Percentiles rank a stretch among this genome's conserved stretches.
phyloP scores from a whole-genome alignment of 1,140 invertebrate genomes.

The Drosophila carrolli region DNA sequence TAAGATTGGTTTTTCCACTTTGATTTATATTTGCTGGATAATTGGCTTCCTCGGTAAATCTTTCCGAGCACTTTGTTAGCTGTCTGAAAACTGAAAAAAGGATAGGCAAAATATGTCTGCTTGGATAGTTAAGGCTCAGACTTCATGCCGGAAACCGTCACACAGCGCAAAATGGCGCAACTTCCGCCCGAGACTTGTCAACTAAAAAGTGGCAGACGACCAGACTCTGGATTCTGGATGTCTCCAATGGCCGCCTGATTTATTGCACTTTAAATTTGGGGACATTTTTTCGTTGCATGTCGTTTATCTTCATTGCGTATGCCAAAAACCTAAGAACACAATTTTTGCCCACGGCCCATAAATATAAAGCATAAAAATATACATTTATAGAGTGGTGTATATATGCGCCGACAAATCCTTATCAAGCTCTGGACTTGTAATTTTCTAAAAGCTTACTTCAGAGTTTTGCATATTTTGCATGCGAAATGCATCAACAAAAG shows the following conservation, averaged over 20 bases:
- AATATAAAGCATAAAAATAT: constrained; percentile 21
- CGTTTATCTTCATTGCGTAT: constrained; percentile 79
- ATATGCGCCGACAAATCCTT: constrained; percentile 20
- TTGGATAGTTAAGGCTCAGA: constrained; percentile 54
- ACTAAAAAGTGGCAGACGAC: constrained; percentile 52
- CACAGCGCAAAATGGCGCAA: constrained; percentile 66
- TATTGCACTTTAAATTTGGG: constrained; percentile 78
- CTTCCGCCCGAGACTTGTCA: constrained; percentile 66
- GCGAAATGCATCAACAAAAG: constrained; percentile 55
- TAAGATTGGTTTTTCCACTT: background rate
- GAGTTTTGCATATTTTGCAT: constrained; percentile 76
- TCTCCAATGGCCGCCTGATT: constrained; percentile 66
- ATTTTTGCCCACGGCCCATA: constrained; percentile 28
- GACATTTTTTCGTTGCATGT: constrained; percentile 70
- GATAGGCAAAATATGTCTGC: constrained; percentile 57
- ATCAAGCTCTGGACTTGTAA: constrained; percentile 66
- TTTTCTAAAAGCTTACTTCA: constrained; percentile 73
- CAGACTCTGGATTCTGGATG: constrained; percentile 26
- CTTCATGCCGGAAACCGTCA: constrained; percentile 58
- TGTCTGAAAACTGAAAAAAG: constrained; percentile 13
- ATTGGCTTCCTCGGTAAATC: constrained; percentile 54
- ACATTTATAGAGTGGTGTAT: constrained; percentile 6
- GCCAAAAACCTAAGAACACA: constrained; percentile 61
- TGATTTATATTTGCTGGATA: constrained; percentile 32
- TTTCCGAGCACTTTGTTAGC: constrained; percentile 34